Evolutionary conservation across 2,113 vertebrate species (phyloP), one percentile per base, ranked within the genome.

Genomic region (Laticauda colubrina): DNA sequence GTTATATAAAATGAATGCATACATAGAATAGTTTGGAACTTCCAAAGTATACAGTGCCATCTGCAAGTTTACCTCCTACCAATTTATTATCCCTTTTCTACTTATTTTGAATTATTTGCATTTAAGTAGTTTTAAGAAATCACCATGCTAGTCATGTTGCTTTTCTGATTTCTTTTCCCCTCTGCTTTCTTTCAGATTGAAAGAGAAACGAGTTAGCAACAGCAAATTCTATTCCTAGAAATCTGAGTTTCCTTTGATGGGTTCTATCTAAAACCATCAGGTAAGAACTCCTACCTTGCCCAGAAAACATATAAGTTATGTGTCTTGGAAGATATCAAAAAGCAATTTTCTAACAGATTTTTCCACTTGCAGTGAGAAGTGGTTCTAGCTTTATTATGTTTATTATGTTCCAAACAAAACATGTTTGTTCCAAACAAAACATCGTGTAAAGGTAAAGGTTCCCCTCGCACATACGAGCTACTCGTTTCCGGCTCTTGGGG

Each of bases 191-290:
- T 97, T 94, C 96, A 99, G 99, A 97, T 94, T 98, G 48, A 98
- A 97, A 95, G 98, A 99, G 96, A 99, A 99, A 97, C 98, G 98
- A 96, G 97, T 98, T 94, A 98, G 98, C 98, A 99, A 98, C 97
- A 99, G 98, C 96, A 99, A 97, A 96, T 99, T 99, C 96, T 99
- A 99, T 96, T 98, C 98, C 3, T 99, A 98, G 98, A 94, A 89
- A n/a, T 39, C 91, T 5, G 53, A 24, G 0, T 18, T 93, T 89
- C 34, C 34, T 85, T 93, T 88, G 81, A 85, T 20, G 26, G 0
- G 0, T 11, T 21, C 21, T 92, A 57, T 88, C 12, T 55, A 93
- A 90, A 88, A 93, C 45, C 88, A 20, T 81, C 91, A 91, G 95
- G 93, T 92, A 94, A 90, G 95, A 92, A 34, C 92, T 55, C n/a